phyloP scores from a whole-genome alignment of 1,140 invertebrate species.

The Ips typographus region DNA sequence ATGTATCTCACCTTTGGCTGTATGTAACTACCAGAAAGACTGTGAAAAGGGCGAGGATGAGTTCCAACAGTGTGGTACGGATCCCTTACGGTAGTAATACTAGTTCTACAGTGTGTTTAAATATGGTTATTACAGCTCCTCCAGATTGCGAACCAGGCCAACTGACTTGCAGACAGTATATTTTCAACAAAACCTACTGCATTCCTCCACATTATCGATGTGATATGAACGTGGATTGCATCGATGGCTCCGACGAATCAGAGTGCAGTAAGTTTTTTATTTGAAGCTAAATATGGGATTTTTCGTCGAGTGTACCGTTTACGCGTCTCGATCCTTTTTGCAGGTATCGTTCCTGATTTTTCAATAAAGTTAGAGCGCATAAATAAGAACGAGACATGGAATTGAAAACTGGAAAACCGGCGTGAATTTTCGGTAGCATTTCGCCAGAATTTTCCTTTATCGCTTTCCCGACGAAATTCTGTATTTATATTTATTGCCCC shows the following conservation, averaged over 20 bases:
- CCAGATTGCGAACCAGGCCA: constrained; percentile 86
- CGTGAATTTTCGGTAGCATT: not conserved
- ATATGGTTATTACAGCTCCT: constrained; percentile 65
- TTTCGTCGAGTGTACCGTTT: too few relatives aligned
- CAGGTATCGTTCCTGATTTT: not conserved
- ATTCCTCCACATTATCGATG: constrained; percentile 87
- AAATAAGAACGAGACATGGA: not conserved
- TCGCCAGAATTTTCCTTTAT: constrained; percentile 7
- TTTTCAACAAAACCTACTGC: constrained; percentile 93
- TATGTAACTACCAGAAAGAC: constrained; percentile 90
- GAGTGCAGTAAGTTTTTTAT: constrained; percentile 82
- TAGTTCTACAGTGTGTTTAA: constrained; percentile 14
- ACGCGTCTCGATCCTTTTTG: too few relatives aligned
- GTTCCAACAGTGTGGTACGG: constrained; percentile 86
- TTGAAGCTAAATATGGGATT: too few relatives aligned
- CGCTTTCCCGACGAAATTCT: constrained; percentile 6
- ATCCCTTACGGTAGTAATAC: not conserved
- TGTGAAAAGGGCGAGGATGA: constrained; percentile 90
- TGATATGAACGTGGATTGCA: constrained; percentile 91
- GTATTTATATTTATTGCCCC: constrained; percentile 10
- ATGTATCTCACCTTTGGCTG: constrained; percentile 79
- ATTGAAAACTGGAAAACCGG: constrained; percentile 14
- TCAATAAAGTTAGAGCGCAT: constrained; percentile 4
- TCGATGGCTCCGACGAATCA: constrained; percentile 90
- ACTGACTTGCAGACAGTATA: constrained; percentile 85